Percentiles rank a stretch among this genome's conserved stretches.
Evolutionary conservation across 2,113 vertebrate species (phyloP).

Genomic region (Dromaius novaehollandiae): DNA sequence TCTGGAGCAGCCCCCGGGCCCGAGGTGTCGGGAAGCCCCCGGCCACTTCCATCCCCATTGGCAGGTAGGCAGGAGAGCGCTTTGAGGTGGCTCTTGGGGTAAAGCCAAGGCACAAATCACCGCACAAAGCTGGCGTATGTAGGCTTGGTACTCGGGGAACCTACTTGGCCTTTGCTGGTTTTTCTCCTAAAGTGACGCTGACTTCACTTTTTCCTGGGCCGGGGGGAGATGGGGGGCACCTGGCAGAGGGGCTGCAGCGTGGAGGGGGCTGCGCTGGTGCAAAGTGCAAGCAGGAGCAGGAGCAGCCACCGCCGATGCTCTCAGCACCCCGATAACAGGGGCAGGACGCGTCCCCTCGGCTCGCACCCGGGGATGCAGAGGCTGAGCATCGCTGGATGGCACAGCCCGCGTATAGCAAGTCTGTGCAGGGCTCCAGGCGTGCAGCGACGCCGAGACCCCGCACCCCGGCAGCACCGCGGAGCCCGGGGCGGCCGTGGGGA

Average conservation of each 20-base stretch:
- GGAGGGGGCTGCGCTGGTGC: too few species aligned
- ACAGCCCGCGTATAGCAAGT: not conserved
- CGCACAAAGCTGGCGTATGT: not conserved
- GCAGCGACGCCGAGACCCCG: too few species aligned
- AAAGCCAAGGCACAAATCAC: not conserved
- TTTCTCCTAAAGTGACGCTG: not conserved
- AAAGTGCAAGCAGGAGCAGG: too few species aligned
- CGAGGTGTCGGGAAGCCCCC: fast-evolving
- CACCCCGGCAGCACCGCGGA: too few species aligned
- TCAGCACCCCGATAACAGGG: not conserved
- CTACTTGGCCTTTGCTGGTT: not conserved
- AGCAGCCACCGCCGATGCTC: not conserved
- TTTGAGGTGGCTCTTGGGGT: fast-evolving
- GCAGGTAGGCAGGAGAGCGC: too few species aligned
- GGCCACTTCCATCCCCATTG: fast-evolving
- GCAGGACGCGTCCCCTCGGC: too few species aligned
- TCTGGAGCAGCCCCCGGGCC: too few species aligned
- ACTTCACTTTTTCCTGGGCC: fast-evolving
- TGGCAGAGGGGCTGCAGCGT: not conserved
- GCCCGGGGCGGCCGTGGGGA: too few species aligned
- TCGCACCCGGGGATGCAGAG: too few species aligned
- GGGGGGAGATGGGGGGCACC: not conserved
- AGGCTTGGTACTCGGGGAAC: too few species aligned
- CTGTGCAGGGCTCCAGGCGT: not conserved
- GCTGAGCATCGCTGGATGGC: too few species aligned